These are phyloP conservation scores for Sthenelais limicola DNA, from an alignment of 2,888 invertebrate genomes.

Conservation along the genomic window DNA sequence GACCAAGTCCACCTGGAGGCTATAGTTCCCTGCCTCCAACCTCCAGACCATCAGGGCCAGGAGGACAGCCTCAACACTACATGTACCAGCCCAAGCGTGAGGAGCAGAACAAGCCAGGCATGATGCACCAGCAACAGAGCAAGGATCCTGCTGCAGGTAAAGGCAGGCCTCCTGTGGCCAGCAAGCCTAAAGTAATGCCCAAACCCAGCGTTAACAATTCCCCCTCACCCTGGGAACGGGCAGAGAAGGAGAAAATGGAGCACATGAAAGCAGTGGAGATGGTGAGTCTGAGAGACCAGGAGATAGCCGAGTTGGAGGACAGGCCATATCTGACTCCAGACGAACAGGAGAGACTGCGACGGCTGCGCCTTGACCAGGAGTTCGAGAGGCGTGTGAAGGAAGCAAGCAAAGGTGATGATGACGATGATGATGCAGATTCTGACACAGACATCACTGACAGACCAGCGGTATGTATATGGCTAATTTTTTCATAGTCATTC, in stretches of 20 bases:
- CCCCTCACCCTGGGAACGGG: slow-evolving; percentile 85
- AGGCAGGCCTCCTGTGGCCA: slow-evolving; percentile 45
- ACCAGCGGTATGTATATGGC: slow-evolving; percentile 55
- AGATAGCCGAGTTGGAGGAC: slow-evolving; percentile 79
- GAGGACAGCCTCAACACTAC: not conserved
- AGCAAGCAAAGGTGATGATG: slow-evolving; percentile 80
- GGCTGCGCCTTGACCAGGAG: slow-evolving; percentile 89
- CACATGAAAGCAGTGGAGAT: slow-evolving; percentile 48
- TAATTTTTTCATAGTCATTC: too few relatives aligned
- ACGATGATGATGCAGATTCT: slow-evolving; percentile 75
- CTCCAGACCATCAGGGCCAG: not conserved
- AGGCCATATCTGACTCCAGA: slow-evolving; percentile 66
- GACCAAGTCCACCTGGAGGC: slow-evolving; percentile 23
- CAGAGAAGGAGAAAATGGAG: slow-evolving; percentile 47
- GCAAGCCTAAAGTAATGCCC: slow-evolving; percentile 47
- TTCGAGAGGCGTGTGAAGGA: slow-evolving; percentile 93
- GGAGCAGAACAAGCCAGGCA: not conserved
- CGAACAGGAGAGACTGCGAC: slow-evolving; percentile 66
- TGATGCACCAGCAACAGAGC: not conserved
- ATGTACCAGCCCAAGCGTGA: slow-evolving; percentile 25
- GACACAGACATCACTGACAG: slow-evolving; percentile 59
- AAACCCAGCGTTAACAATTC: slow-evolving; percentile 41
- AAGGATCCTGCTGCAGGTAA: not conserved
- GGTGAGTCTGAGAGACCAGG: slow-evolving; percentile 46
- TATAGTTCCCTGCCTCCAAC: slow-evolving; percentile 1